A percentile compares a stretch with the other conserved stretches of the same genome.
Conservation (phyloP, 2,797 vertebrate genomes). For the Halcyon chelicuti region DNA sequence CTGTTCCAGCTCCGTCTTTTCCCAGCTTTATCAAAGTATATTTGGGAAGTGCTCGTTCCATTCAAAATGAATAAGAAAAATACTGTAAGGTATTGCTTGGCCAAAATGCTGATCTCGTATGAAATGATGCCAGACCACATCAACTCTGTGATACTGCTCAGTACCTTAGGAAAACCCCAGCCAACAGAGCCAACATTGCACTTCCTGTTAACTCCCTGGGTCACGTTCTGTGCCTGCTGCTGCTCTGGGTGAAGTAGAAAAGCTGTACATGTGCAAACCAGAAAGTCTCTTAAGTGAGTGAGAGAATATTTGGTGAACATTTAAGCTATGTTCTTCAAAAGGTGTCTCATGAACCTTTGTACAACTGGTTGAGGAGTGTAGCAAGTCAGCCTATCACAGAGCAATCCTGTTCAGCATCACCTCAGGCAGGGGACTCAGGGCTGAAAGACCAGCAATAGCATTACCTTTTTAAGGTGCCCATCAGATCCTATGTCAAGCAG, state of each 20-base stretch:
- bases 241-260: neutral
- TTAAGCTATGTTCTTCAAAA: neutral
- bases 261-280: neutral
- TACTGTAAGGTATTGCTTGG: neutral
- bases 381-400: neutral
- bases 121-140: neutral
- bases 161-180: neutral
- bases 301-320: neutral
- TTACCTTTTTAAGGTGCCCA: neutral
- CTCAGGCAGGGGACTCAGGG: neutral
- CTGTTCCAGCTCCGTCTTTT: neutral
- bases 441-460: neutral
- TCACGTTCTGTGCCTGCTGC: neutral
- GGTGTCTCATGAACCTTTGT: fast-evolving
- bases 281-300: neutral
- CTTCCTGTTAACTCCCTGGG: neutral
- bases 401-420: neutral
- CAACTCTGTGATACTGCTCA: neutral
- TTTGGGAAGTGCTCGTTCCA: neutral
- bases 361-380: neutral
- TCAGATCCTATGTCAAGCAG: neutral
- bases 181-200: neutral
- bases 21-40: neutral
- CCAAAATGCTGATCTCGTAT: neutral
- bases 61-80: neutral